Percentiles rank a stretch among this genome's conserved stretches.
Evolutionary conservation across 2,888 invertebrate genomes (phyloP).

Genomic region (Acanthosepion esculentum): DNA sequence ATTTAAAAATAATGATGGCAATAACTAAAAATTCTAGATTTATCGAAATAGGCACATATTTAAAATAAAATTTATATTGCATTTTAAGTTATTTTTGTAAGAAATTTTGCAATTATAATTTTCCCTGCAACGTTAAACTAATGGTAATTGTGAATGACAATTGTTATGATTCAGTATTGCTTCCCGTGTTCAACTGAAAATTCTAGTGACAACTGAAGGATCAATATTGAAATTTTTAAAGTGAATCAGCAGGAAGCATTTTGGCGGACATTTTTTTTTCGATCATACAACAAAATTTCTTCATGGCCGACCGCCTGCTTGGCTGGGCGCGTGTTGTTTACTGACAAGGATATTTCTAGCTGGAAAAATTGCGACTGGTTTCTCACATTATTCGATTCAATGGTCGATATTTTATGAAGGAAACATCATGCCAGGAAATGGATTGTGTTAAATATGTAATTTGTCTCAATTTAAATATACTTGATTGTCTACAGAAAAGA

Average conservation of each 20-base stretch:
- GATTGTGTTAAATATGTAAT: constrained; percentile 4
- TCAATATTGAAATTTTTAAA: neutral
- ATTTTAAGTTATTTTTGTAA: too few species aligned
- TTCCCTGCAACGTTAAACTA: neutral
- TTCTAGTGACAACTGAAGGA: neutral
- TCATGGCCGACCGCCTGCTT: constrained; percentile 2
- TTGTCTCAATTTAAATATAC: neutral
- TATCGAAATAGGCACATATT: too few species aligned
- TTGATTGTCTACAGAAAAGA: neutral
- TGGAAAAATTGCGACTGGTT: neutral
- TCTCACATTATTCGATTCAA: neutral
- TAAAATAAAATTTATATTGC: too few species aligned
- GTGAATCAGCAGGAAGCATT: neutral
- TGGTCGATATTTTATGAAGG: neutral
- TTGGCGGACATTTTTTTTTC: neutral
- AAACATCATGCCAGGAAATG: neutral
- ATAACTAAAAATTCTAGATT: too few species aligned
- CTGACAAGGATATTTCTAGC: neutral
- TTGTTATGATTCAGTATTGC: neutral
- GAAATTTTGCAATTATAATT: too few species aligned
- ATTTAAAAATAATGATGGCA: too few species aligned
- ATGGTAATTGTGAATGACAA: neutral
- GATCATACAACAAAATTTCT: neutral
- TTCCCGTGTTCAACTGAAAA: neutral
- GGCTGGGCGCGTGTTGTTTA: neutral